phyloP scores from a whole-genome alignment of 2,113 vertebrate species.

The Typhlomys cinereus region DNA sequence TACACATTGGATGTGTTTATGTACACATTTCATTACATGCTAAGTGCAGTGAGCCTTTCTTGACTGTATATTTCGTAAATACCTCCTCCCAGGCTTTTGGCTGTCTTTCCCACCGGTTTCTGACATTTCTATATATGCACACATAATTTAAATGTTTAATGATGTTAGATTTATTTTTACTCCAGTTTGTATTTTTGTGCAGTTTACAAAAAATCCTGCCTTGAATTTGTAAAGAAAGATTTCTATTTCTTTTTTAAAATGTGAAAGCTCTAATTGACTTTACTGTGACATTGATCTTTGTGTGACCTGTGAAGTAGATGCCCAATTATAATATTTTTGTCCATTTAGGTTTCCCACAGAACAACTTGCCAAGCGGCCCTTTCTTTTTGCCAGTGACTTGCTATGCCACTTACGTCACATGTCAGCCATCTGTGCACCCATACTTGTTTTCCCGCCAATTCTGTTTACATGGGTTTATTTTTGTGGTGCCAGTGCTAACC shows the following conservation, averaged over 20 bases:
- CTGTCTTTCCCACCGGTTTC: background rate
- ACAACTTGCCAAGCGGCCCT: background rate
- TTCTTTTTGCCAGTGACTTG: background rate
- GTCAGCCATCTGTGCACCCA: background rate
- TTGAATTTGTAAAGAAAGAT: background rate
- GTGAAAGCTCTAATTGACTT: background rate
- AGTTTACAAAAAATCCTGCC: background rate
- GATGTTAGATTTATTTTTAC: background rate
- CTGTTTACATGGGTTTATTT: background rate
- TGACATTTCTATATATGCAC: background rate
- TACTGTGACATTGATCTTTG: background rate
- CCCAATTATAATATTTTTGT: background rate
- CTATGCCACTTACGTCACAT: background rate
- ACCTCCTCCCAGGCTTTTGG: background rate
- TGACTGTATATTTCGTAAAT: background rate
- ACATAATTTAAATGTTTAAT: background rate
- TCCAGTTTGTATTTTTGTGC: background rate
- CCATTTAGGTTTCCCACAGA: background rate
- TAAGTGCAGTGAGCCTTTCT: background rate
- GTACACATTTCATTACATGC: background rate
- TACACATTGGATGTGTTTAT: background rate
- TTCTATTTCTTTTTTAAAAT: background rate
- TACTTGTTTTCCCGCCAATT: background rate
- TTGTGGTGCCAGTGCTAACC: background rate
- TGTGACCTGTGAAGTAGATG: background rate